A percentile compares a stretch with the other conserved stretches of the same genome.
phyloP scores from a whole-genome alignment of 1,140 invertebrate species.

The fruit fly (Drosophila melanogaster) region DNA sequence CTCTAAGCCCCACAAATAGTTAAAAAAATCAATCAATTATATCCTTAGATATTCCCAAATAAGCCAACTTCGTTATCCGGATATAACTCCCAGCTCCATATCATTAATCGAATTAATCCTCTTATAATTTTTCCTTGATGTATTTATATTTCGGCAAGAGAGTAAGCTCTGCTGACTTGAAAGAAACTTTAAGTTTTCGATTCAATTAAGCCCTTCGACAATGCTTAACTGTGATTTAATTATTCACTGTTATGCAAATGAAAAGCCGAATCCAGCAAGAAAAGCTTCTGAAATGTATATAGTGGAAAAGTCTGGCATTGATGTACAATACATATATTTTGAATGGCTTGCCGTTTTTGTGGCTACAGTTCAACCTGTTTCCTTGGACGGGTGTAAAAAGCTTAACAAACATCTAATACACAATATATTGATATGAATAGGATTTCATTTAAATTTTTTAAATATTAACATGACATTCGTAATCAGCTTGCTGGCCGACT shows the following conservation, averaged over 20 bases:
- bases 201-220: conserved; percentile 26
- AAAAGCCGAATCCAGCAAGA: not conserved
- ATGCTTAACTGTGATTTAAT: conserved; percentile 40
- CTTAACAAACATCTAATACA: conserved; percentile 8
- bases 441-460: conserved; percentile 19
- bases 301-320: not conserved
- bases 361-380: not conserved
- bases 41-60: not conserved
- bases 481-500: conserved; percentile 8
- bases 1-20: too few relatives aligned
- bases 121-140: not conserved
- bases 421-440: conserved; percentile 49
- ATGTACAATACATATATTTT: not conserved
- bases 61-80: not conserved
- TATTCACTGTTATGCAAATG: conserved; percentile 33
- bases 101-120: conserved; percentile 63
- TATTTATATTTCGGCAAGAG: not conserved
- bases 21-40: not conserved
- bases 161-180: conserved; percentile 6
- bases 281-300: not conserved
- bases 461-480: conserved; percentile 56
- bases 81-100: conserved; percentile 8
- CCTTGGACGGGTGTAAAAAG: not conserved
- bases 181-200: conserved; percentile 5
- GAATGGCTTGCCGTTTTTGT: not conserved